These are phyloP conservation scores for Geotrypetes seraphini DNA, from an alignment of 2,797 vertebrate genomes.

Conservation along the genomic window DNA sequence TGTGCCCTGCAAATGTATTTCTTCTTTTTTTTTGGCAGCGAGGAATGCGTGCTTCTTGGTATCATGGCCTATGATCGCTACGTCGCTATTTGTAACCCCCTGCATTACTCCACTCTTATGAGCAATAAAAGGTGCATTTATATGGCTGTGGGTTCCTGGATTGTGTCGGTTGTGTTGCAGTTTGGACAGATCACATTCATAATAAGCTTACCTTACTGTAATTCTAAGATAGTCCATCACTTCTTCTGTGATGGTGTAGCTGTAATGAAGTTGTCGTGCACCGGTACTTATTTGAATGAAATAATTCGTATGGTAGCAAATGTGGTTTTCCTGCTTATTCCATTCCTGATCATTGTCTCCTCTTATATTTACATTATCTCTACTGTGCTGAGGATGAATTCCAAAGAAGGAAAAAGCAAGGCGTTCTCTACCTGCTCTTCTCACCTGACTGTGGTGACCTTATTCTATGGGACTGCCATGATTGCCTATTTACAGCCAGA, in stretches of 20 bases:
- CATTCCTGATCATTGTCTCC: slow-evolving; percentile 26
- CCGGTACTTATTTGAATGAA: background rate
- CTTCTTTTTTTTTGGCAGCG: no score
- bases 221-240: slow-evolving; percentile 9
- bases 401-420: background rate
- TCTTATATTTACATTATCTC: slow-evolving; percentile 16
- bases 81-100: no score
- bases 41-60: no score
- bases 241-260: slow-evolving; percentile 29
- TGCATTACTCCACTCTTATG: no score
- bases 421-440: slow-evolving; percentile 25
- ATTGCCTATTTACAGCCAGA: slow-evolving; percentile 19
- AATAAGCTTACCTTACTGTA: slow-evolving; percentile 7
- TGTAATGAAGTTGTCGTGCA: slow-evolving; percentile 17
- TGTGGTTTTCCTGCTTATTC: slow-evolving; percentile 24
- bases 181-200: slow-evolving; percentile 9
- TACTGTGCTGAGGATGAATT: slow-evolving; percentile 9
- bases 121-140: no score
- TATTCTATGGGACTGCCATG: slow-evolving; percentile 26
- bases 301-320: slow-evolving; percentile 8
- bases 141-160: no score
- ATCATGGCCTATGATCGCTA: no score
- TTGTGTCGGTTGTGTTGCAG: no score
- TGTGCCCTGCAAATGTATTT: no score
- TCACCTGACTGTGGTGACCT: slow-evolving; percentile 17